Conservation (phyloP, 2,797 vertebrate species). For the Sebastes steindachneri region DNA sequence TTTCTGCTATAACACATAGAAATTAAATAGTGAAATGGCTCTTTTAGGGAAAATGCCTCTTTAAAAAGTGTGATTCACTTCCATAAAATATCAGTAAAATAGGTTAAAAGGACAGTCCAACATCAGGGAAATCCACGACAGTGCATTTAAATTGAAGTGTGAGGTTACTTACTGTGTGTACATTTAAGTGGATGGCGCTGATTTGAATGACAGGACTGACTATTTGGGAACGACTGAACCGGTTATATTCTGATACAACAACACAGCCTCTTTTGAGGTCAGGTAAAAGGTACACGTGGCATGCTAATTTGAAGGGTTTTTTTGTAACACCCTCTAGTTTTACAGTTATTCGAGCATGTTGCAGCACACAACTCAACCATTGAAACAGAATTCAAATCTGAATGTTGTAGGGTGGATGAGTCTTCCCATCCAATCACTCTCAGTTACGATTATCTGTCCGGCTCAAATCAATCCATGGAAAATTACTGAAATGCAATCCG, state of each 20-base stretch:
- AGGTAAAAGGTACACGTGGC: too few relatives aligned
- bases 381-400: not conserved
- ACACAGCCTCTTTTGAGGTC: too few relatives aligned
- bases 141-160: too few relatives aligned
- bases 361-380: not conserved
- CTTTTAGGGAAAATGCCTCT: not conserved
- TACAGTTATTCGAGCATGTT: not conserved
- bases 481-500: constrained; percentile 37
- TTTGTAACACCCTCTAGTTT: not conserved
- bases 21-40: too few relatives aligned
- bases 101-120: too few relatives aligned
- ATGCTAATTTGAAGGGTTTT: not conserved
- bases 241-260: too few relatives aligned
- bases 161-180: too few relatives aligned
- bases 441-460: constrained; percentile 19
- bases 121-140: too few relatives aligned
- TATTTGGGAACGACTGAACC: too few relatives aligned
- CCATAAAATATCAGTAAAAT: not conserved
- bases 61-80: not conserved
- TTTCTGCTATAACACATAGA: too few relatives aligned
- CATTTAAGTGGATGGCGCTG: too few relatives aligned
- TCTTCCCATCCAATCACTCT: not conserved
- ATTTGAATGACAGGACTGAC: too few relatives aligned
- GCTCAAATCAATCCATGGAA: not conserved
- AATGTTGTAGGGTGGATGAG: not conserved